Evolutionary conservation across 2,113 vertebrate genomes (phyloP).

Genomic region (Apaloderma vittatum): DNA sequence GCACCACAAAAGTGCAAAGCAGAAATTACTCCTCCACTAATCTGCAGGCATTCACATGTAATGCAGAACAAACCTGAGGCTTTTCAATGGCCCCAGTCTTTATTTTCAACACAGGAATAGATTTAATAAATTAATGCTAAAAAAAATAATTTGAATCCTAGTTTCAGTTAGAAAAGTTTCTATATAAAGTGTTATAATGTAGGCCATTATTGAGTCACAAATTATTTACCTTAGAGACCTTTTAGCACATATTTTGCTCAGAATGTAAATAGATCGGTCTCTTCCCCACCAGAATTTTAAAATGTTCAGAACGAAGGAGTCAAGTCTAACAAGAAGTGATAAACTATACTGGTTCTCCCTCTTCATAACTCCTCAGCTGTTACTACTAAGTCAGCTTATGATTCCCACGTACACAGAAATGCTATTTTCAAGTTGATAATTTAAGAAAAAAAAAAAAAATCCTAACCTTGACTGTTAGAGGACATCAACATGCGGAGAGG

Average conservation of each 20-base stretch:
- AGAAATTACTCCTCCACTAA: neutral
- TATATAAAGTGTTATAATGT: neutral
- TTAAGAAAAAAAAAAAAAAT: neutral
- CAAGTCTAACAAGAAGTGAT: neutral
- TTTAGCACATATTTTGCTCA: neutral
- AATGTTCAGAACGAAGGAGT: neutral
- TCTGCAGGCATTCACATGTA: neutral
- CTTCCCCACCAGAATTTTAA: neutral
- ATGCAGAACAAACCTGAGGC: neutral
- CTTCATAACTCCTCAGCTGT: neutral
- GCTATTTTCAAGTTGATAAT: neutral
- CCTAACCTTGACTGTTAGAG: constrained; percentile 41
- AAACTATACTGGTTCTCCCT: neutral
- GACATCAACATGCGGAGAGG: neutral
- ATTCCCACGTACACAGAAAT: neutral
- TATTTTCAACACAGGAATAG: neutral
- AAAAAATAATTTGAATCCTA: neutral
- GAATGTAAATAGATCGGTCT: neutral
- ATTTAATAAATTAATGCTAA: neutral
- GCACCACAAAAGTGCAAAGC: neutral
- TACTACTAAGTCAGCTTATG: neutral
- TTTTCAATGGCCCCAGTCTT: neutral
- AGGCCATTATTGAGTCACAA: neutral
- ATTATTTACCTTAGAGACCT: neutral
- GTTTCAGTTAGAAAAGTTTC: neutral